These are phyloP conservation scores for Ligdia adustata DNA, from an alignment of 2,888 invertebrate genomes.

Conservation along the genomic window DNA sequence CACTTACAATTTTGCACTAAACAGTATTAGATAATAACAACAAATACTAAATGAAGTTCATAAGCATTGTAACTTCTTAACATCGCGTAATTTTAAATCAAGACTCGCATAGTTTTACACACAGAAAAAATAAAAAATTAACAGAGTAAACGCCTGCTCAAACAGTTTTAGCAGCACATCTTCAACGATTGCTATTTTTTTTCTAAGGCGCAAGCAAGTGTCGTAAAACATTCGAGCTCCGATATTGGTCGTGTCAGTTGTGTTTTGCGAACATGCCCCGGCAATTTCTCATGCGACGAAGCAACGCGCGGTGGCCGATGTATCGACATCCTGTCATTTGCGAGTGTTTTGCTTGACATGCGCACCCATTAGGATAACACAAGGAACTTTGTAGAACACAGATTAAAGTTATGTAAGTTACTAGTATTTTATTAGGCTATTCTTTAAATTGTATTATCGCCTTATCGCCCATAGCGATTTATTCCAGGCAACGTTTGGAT, in stretches of 20 bases:
- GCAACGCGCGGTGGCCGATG: slow-evolving; percentile 23
- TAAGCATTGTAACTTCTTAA: no score
- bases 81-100: no score
- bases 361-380: background rate
- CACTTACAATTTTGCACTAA: background rate
- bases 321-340: slow-evolving; percentile 49
- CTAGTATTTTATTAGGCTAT: no score
- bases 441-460: no score
- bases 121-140: background rate
- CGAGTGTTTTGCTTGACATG: slow-evolving; percentile 1
- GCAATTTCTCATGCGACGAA: slow-evolving; percentile 36
- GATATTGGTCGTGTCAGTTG: slow-evolving; percentile 16
- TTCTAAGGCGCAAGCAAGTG: slow-evolving; percentile 7
- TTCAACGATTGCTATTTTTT: slow-evolving; percentile 13
- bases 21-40: background rate
- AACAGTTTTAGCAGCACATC: background rate
- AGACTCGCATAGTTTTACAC: no score
- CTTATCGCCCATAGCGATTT: no score
- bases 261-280: slow-evolving; percentile 23
- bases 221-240: background rate
- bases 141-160: slow-evolving; percentile 2
- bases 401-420: no score
- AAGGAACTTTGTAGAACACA: no score
- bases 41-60: no score
- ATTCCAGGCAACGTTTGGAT: no score